Conservation (phyloP, 2,888 invertebrate species). For the Biston betularia region DNA sequence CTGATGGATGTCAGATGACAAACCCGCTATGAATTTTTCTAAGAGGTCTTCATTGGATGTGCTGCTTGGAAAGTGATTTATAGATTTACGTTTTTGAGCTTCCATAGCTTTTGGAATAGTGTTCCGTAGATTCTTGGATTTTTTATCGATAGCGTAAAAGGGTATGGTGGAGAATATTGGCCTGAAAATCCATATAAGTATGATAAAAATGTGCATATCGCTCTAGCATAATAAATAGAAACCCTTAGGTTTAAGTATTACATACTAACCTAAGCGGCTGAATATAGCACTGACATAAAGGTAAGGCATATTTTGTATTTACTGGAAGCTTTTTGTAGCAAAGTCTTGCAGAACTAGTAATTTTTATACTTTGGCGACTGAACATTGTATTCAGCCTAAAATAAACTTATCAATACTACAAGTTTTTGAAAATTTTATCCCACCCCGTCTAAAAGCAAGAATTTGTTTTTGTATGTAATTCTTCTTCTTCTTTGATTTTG, state of each 20-base stretch:
- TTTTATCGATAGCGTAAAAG: conserved; percentile 8
- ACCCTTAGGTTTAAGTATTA: neutral
- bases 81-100: conserved; percentile 1
- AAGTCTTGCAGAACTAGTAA: conserved; percentile 57
- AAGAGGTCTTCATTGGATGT: conserved; percentile 65
- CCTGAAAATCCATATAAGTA: conserved; percentile 17
- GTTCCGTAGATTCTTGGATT: neutral
- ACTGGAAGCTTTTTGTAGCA: conserved; percentile 49
- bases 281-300: conserved; percentile 35
- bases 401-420: neutral
- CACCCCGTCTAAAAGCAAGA: no score
- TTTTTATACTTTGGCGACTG: conserved; percentile 62
- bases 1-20: conserved; percentile 74
- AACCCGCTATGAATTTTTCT: conserved; percentile 70
- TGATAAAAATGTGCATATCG: conserved; percentile 7
- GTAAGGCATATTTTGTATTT: conserved; percentile 45
- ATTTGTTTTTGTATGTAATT: no score
- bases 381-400: conserved; percentile 58
- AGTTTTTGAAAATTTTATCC: neutral
- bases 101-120: conserved; percentile 10
- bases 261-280: conserved; percentile 54
- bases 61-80: neutral
- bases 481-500: no score
- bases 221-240: neutral
- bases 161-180: conserved; percentile 6